Percentiles rank a stretch among this genome's conserved stretches.
phyloP scores from a whole-genome alignment of 2,113 vertebrate species.

The Malurus melanocephalus region DNA sequence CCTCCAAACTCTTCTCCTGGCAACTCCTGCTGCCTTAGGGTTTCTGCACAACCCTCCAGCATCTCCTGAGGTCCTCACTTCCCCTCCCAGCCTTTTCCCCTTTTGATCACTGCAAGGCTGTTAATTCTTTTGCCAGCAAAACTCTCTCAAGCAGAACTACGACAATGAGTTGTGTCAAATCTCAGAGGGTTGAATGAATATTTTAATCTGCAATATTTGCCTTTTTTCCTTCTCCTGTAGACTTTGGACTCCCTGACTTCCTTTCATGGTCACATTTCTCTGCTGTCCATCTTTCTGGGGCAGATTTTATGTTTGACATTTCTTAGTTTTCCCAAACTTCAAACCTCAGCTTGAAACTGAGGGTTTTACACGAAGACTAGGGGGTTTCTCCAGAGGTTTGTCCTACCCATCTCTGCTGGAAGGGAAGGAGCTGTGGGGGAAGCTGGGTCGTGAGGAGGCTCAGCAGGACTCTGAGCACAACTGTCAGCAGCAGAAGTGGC shows the following conservation, averaged over 20 bases:
- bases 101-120: neutral
- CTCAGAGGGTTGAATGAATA: neutral
- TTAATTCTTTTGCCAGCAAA: neutral
- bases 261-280: neutral
- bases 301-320: neutral
- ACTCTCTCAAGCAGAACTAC: neutral
- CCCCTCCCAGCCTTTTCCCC: neutral
- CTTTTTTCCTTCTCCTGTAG: neutral
- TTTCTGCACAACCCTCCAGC: neutral
- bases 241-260: neutral
- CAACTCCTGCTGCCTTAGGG: neutral
- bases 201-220: neutral
- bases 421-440: neutral
- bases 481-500: slow-evolving; percentile 58
- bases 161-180: neutral
- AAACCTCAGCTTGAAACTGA: neutral
- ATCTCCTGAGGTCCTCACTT: neutral
- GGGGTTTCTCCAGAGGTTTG: neutral
- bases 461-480: slow-evolving; percentile 20
- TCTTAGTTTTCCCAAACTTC: neutral
- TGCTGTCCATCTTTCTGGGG: neutral
- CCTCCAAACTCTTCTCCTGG: neutral
- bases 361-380: neutral
- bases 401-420: neutral
- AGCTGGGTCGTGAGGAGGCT: neutral